These are phyloP conservation scores for Dioctria linearis DNA, from an alignment of 2,888 invertebrate species.

Conservation along the genomic window DNA sequence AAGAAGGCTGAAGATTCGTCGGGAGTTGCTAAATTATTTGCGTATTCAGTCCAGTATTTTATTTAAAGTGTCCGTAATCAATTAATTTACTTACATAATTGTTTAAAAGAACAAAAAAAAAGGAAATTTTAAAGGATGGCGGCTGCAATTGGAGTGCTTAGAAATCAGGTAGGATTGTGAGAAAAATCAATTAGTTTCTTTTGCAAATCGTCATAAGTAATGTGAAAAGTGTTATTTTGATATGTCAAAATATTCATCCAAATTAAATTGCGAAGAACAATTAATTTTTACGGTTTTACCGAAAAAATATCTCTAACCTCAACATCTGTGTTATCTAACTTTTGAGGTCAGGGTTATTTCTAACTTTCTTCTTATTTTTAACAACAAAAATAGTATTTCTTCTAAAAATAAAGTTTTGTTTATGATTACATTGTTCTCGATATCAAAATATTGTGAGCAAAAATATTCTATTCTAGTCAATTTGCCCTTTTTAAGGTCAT, in stretches of 20 bases:
- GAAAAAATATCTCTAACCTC: slow-evolving; percentile 54
- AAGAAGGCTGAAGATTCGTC: slow-evolving; percentile 71
- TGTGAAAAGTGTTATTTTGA: background rate
- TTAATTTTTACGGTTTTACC: background rate
- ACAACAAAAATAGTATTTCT: background rate
- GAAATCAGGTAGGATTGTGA: slow-evolving; percentile 65
- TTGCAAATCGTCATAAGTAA: background rate
- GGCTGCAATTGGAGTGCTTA: slow-evolving; percentile 66
- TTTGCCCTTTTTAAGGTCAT: slow-evolving; percentile 1
- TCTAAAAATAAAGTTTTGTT: slow-evolving; percentile 51
- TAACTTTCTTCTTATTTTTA: slow-evolving; percentile 41
- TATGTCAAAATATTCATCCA: background rate
- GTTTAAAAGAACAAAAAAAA: background rate
- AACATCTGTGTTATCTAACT: slow-evolving; percentile 56
- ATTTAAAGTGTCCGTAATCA: slow-evolving; percentile 11
- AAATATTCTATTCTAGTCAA: background rate
- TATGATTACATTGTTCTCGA: background rate
- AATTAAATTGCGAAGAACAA: background rate
- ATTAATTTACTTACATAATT: background rate
- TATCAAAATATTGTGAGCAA: too few species aligned
- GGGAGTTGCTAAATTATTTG: slow-evolving; percentile 40
- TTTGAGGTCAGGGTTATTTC: slow-evolving; percentile 23
- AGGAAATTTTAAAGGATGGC: slow-evolving; percentile 63
- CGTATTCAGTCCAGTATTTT: slow-evolving; percentile 4
- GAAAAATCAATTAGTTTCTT: background rate